Evolutionary conservation across 2,888 invertebrate species (phyloP).

Genomic region (Oscheius sp.): DNA sequence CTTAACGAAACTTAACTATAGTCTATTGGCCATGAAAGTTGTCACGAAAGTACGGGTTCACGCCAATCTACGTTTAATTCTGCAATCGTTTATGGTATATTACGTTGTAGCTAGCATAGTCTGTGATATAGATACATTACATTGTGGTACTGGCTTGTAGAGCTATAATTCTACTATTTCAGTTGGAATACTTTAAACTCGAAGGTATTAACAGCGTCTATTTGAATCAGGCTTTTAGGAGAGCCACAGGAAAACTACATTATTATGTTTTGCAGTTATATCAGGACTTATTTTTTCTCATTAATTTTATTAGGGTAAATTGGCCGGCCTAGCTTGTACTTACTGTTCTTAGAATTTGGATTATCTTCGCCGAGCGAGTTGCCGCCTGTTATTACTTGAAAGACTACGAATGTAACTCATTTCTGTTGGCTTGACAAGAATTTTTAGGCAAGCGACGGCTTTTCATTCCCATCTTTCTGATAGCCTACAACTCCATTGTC

Average conservation of each 20-base stretch:
- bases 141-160: not conserved
- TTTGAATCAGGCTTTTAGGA: not conserved
- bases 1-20: too few species aligned
- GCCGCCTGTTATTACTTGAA: slow-evolving; percentile 12
- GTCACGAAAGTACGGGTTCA: slow-evolving; percentile 9
- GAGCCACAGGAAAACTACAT: not conserved
- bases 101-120: slow-evolving; percentile 4
- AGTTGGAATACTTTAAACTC: not conserved
- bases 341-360: slow-evolving; percentile 4
- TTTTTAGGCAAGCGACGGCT: not conserved
- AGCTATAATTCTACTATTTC: not conserved
- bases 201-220: not conserved
- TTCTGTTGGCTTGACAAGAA: too few species aligned
- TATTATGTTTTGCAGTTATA: slow-evolving; percentile 8
- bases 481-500: not conserved
- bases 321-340: not conserved
- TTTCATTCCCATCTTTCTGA: slow-evolving; percentile 2
- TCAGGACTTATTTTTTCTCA: slow-evolving; percentile 16
- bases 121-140: too few species aligned
- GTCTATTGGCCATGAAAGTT: not conserved
- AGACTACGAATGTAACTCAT: slow-evolving; percentile 26
- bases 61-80: slow-evolving; percentile 2
- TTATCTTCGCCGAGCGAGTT: not conserved
- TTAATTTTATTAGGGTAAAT: slow-evolving; percentile 11
- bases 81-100: not conserved